Evolutionary conservation across 2,888 invertebrate species (phyloP).

Genomic region (Agonopterix alstromeriana): DNA sequence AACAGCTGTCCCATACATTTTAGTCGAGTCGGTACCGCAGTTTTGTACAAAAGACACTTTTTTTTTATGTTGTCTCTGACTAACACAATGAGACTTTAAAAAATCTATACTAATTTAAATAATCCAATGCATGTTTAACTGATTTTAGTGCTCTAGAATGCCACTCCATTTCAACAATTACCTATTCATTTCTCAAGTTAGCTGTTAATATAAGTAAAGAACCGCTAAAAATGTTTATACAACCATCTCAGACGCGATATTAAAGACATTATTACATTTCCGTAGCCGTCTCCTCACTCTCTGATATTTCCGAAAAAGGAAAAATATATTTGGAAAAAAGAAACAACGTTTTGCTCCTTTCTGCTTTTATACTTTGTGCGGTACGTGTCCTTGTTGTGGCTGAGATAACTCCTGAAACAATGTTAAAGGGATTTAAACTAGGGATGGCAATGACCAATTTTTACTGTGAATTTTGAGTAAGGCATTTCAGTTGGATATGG

Average conservation of each 20-base stretch:
- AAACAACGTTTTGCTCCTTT: conserved; percentile 22
- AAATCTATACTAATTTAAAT: too few relatives aligned
- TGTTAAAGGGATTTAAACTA: not conserved
- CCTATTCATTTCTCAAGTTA: conserved; percentile 29
- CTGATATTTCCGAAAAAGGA: conserved; percentile 26
- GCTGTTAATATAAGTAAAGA: conserved; percentile 32
- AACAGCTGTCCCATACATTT: too few relatives aligned
- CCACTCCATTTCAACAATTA: too few relatives aligned
- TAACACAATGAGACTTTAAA: too few relatives aligned
- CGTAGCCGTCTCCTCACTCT: conserved; percentile 29
- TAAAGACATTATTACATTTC: conserved; percentile 58
- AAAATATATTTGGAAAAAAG: conserved; percentile 29
- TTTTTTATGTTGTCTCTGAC: too few relatives aligned
- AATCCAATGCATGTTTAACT: too few relatives aligned
- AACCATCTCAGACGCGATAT: conserved; percentile 41
- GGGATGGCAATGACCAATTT: not conserved
- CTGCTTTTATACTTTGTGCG: conserved; percentile 14
- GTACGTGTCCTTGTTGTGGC: conserved; percentile 1
- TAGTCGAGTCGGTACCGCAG: too few relatives aligned
- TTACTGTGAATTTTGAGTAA: too few relatives aligned
- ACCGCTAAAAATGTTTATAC: conserved; percentile 42
- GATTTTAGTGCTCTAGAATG: too few relatives aligned
- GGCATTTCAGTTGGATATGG: too few relatives aligned
- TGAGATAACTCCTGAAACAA: not conserved
- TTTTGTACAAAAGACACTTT: too few relatives aligned